Conservation (phyloP, 2,888 invertebrate genomes). For the Scelioninae gen. 2 region DNA sequence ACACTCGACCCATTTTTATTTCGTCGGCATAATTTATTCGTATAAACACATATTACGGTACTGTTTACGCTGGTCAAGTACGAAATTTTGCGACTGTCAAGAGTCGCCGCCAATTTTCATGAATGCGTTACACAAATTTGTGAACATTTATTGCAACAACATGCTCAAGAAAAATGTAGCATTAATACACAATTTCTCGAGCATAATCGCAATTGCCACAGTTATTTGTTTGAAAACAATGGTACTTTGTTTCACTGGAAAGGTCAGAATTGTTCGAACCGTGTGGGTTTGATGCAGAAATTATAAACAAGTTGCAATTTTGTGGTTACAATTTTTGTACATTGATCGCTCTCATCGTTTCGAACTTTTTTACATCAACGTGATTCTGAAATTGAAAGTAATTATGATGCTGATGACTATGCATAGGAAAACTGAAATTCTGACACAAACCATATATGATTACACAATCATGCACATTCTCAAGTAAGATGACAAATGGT, state of each 20-base stretch:
- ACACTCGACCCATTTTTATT: constrained; percentile 22
- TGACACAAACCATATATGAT: too few species aligned
- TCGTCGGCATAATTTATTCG: constrained; percentile 28
- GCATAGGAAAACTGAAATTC: too few species aligned
- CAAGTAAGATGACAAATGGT: too few species aligned
- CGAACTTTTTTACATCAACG: too few species aligned
- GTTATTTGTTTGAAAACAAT: constrained; percentile 10
- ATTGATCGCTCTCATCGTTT: too few species aligned
- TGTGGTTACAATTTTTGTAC: too few species aligned
- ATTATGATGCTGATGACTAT: too few species aligned
- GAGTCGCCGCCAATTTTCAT: constrained; percentile 41
- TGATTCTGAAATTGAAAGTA: too few species aligned
- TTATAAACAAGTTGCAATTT: too few species aligned
- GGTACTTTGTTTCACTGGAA: constrained; percentile 1
- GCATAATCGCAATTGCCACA: constrained; percentile 14
- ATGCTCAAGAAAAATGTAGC: constrained; percentile 42
- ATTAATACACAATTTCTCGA: constrained; percentile 39
- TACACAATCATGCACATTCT: too few species aligned
- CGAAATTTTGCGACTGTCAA: constrained; percentile 47
- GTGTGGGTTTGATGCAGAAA: too few species aligned
- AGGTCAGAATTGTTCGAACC: neutral
- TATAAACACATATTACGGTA: constrained; percentile 38
- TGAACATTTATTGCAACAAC: constrained; percentile 53
- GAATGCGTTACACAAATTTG: constrained; percentile 39
- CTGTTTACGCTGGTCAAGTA: constrained; percentile 43